These are phyloP conservation scores for Laothoe populi DNA, from an alignment of 2,888 invertebrate genomes.

Conservation along the genomic window DNA sequence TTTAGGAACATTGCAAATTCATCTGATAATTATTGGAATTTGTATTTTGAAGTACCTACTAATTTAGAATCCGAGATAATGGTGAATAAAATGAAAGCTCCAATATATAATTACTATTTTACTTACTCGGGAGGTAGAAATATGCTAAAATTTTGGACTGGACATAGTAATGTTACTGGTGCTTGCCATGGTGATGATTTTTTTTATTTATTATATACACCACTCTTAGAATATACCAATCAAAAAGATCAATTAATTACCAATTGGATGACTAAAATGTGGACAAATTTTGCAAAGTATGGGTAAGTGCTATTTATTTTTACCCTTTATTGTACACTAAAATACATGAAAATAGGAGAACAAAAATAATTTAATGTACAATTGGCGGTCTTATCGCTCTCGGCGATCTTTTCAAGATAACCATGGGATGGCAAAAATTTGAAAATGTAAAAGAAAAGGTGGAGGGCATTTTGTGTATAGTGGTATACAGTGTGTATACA, in stretches of 20 bases:
- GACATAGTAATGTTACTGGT: conserved; percentile 54
- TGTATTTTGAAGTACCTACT: conserved; percentile 70
- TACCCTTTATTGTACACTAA: no score
- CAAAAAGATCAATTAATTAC: conserved; percentile 58
- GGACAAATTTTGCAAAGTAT: conserved; percentile 77
- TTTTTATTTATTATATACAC: conserved; percentile 65
- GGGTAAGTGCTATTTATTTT: no score
- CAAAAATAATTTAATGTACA: no score
- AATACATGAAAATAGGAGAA: no score
- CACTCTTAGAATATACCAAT: conserved; percentile 54
- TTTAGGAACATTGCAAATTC: conserved; percentile 62
- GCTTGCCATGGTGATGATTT: conserved; percentile 73
- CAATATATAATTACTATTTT: conserved; percentile 69
- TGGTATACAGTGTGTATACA: no score
- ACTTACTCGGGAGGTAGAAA: conserved; percentile 70
- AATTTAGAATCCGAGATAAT: conserved; percentile 63
- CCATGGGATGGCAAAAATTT: no score
- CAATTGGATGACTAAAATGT: conserved; percentile 64
- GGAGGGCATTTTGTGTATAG: no score
- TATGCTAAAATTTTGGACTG: conserved; percentile 55
- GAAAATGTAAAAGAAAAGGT: no score
- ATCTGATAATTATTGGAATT: conserved; percentile 63
- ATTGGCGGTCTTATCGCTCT: no score
- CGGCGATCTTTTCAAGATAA: no score
- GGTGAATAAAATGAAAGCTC: conserved; percentile 41